These are phyloP conservation scores for Phyllotreta cruciferae DNA, from an alignment of 2,888 invertebrate species.

Conservation along the genomic window DNA sequence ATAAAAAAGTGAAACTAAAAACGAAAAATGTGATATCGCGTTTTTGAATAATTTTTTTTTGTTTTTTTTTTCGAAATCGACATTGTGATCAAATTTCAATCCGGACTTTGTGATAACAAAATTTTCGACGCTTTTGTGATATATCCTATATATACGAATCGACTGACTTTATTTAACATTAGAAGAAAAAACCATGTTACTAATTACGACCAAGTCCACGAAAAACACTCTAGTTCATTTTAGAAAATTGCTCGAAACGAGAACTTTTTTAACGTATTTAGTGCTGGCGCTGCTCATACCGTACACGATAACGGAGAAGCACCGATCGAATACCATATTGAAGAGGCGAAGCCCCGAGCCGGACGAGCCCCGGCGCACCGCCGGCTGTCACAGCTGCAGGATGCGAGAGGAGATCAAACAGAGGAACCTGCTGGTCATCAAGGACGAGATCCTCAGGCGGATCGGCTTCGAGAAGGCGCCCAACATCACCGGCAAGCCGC, in stretches of 20 bases:
- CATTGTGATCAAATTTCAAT: slow-evolving; percentile 28
- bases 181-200: slow-evolving; percentile 31
- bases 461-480: slow-evolving; percentile 64
- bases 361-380: slow-evolving; percentile 29
- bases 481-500: slow-evolving; percentile 66
- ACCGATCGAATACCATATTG: slow-evolving; percentile 40
- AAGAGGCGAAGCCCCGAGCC: slow-evolving; percentile 32
- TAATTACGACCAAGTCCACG: slow-evolving; percentile 23
- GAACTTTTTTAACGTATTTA: slow-evolving; percentile 36
- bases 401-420: slow-evolving; percentile 66
- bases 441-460: slow-evolving; percentile 67
- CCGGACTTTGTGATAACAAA: slow-evolving; percentile 37
- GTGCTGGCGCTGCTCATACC: slow-evolving; percentile 32
- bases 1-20: slow-evolving; percentile 38
- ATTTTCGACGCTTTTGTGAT: slow-evolving; percentile 37
- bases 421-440: slow-evolving; percentile 66
- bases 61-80: background rate
- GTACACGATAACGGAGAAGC: slow-evolving; percentile 39
- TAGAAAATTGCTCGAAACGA: slow-evolving; percentile 29
- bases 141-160: slow-evolving; percentile 16
- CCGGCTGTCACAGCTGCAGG: slow-evolving; percentile 63
- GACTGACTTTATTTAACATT: slow-evolving; percentile 34
- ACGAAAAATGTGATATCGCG: slow-evolving; percentile 43
- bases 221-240: slow-evolving; percentile 21
- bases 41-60: slow-evolving; percentile 26